A percentile compares a stretch with the other conserved stretches of the same genome.
Conservation (phyloP, 1,140 invertebrate genomes). For the Belonocnema kinseyi region DNA sequence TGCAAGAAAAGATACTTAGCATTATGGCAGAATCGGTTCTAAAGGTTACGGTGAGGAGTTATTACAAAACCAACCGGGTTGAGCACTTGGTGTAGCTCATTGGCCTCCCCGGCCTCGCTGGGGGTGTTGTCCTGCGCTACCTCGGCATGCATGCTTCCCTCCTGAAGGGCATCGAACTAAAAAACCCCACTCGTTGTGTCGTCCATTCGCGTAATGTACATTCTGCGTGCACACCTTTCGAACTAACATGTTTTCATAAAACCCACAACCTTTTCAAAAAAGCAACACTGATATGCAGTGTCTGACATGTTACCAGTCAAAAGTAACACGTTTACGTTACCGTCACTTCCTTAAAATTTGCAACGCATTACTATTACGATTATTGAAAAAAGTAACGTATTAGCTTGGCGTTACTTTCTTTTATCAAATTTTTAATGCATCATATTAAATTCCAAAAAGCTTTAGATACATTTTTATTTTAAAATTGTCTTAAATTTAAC, state of each 20-base stretch:
- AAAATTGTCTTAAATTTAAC: too few species aligned
- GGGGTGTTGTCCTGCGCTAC: constrained; percentile 64
- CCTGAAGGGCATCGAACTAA: constrained; percentile 74
- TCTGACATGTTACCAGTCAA: background rate
- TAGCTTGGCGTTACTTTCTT: too few species aligned
- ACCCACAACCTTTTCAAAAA: constrained; percentile 41
- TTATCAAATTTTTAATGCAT: too few species aligned
- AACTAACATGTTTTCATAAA: constrained; percentile 27
- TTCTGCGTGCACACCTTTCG: constrained; percentile 25
- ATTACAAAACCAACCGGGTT: constrained; percentile 72
- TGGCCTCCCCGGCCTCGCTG: constrained; percentile 67
- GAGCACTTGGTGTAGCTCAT: constrained; percentile 70
- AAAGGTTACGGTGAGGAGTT: constrained; percentile 52
- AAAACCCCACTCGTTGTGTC: constrained; percentile 66
- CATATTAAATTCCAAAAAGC: too few species aligned
- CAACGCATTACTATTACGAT: too few species aligned
- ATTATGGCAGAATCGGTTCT: constrained; percentile 1
- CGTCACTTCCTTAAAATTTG: too few species aligned
- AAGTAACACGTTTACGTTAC: too few species aligned
- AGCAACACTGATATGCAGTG: constrained; percentile 45
- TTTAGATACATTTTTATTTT: too few species aligned
- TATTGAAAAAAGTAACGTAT: too few species aligned
- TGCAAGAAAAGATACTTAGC: constrained; percentile 14
- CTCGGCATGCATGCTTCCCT: constrained; percentile 71
- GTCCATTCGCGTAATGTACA: constrained; percentile 39